A percentile compares a stretch with the other conserved stretches of the same genome.
phyloP scores from a whole-genome alignment of 2,113 vertebrate genomes.

The Nyctibius bracteatus region DNA sequence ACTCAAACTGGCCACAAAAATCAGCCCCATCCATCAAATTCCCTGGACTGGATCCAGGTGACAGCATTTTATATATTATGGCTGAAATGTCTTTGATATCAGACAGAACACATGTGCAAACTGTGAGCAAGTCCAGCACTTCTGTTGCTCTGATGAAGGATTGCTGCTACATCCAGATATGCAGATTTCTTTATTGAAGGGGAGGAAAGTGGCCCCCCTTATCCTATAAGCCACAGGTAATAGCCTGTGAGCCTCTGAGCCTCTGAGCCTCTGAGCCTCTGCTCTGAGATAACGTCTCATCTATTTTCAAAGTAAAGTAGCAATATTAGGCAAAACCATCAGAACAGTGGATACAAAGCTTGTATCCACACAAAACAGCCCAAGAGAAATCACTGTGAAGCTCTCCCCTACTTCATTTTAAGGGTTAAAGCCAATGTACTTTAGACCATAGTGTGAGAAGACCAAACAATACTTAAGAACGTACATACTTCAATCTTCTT shows the following conservation, averaged over 20 bases:
- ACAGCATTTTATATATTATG: neutral
- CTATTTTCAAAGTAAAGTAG: neutral
- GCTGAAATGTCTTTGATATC: neutral
- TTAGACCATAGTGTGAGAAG: neutral
- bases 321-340: neutral
- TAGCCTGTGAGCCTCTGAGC: neutral
- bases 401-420: neutral
- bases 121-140: neutral
- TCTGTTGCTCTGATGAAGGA: neutral
- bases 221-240: neutral
- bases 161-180: neutral
- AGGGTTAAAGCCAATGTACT: neutral
- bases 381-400: neutral
- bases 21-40: neutral
- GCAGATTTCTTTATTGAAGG: neutral
- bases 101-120: neutral
- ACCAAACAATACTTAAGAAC: neutral
- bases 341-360: neutral
- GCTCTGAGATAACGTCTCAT: neutral
- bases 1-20: neutral
- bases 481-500: neutral
- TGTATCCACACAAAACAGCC: neutral
- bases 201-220: neutral
- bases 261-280: neutral
- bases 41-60: fast-evolving